Evolutionary conservation across 2,797 vertebrate species (phyloP), one percentile per base, ranked within the genome.

Genomic region (Gymnocypris eckloni): DNA sequence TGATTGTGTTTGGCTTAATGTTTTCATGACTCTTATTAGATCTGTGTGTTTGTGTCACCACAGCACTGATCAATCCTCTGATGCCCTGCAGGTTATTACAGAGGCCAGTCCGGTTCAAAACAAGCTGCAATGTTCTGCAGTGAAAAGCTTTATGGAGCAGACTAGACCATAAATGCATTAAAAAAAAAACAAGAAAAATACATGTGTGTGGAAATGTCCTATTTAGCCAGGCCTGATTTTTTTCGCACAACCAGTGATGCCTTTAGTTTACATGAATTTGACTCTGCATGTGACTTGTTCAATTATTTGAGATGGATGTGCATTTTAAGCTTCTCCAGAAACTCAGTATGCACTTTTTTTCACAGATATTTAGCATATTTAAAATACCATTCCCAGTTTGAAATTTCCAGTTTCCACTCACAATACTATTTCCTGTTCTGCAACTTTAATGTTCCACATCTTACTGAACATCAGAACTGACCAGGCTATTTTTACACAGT

Each of bases 41-140:
- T 64, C 56, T 52, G 56, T 67, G 72, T 67, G 59, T 77, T 22
- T 45, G 50, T 72, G 18, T 66, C 22, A 61, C 41, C 4, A 64
- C 28, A 81, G 72, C 28, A 52, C 33, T 13, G 72, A 84, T 77
- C 82, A 84, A 77, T 84, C 33, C 6, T 16, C 20, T 77, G 43
- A 77, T 25, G 45, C 22, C 73, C 82, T 18, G 20, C 61, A 22
- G 73, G 45, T 33, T 22, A 52, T 54, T 78, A 67, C 45, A 83
- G 39, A 56, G 22, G 37, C 33, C 81, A 76, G 45, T 77, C 12
- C 12, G 4, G 22, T 25, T 64, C 41, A 83, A 59, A 83, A 75
- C 56, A 70, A 81, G 28, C 22, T 18, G 22, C 67, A 61, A 22
- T 61, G 37, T 72, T 61, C 52, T 28, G 50, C 28, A 71, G 15